A percentile compares a stretch with the other conserved stretches of the same genome.
phyloP scores from a whole-genome alignment of 2,797 vertebrate genomes.

The Lerista edwardsae region DNA sequence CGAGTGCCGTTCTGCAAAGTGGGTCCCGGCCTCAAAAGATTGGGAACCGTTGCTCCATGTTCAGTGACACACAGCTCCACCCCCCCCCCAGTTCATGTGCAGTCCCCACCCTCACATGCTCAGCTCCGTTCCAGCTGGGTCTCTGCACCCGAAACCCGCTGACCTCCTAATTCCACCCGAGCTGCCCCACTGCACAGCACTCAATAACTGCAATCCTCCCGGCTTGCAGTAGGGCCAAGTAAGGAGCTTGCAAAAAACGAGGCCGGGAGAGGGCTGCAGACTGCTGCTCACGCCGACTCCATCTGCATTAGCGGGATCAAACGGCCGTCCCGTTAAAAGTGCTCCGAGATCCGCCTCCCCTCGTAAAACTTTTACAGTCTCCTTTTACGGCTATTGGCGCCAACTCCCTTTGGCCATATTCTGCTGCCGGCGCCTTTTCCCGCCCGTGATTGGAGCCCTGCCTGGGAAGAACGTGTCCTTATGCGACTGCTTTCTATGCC shows the following conservation, averaged over 20 bases:
- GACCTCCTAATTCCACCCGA: slow-evolving; percentile 33
- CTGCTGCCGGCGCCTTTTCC: slow-evolving; percentile 32
- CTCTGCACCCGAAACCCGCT: slow-evolving; percentile 29
- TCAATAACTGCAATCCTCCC: slow-evolving; percentile 44
- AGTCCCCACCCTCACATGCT: neutral
- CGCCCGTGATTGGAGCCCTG: too few relatives aligned
- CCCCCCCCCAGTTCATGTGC: neutral
- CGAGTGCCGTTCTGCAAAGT: too few relatives aligned
- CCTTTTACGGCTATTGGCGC: slow-evolving; percentile 63
- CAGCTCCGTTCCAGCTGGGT: neutral
- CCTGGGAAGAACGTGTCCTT: too few relatives aligned
- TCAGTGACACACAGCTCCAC: too few relatives aligned
- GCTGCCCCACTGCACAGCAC: slow-evolving; percentile 14
- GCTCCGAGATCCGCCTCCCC: slow-evolving; percentile 55
- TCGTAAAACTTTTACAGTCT: slow-evolving; percentile 60
- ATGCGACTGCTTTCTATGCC: slow-evolving; percentile 58
- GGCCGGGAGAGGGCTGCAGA: slow-evolving; percentile 46
- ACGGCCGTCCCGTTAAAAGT: slow-evolving; percentile 57
- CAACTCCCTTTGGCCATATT: slow-evolving; percentile 60
- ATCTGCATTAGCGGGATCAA: slow-evolving; percentile 55
- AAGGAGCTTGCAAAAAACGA: slow-evolving; percentile 54
- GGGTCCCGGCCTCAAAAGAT: too few relatives aligned
- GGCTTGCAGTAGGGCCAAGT: slow-evolving; percentile 39
- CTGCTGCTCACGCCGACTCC: slow-evolving; percentile 66
- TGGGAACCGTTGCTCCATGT: too few relatives aligned